Evolutionary conservation across 2,113 vertebrate genomes (phyloP).

Genomic region (Myxocyprinus asiaticus): DNA sequence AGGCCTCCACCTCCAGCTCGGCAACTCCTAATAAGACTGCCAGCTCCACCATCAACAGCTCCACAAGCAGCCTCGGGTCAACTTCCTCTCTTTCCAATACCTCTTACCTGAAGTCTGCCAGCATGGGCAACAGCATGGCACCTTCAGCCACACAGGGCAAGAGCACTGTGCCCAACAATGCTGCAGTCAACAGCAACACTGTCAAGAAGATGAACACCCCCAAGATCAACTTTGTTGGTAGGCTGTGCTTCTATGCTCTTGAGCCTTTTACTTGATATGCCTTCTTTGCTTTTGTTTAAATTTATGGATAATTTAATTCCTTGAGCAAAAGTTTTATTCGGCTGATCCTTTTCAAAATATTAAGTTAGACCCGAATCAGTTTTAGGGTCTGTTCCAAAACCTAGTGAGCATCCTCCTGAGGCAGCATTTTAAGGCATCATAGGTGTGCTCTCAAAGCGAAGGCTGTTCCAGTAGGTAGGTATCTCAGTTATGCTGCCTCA

Average conservation of each 20-base stretch:
- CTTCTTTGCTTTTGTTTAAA: no score
- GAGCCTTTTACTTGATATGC: neutral
- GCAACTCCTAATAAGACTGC: constrained; percentile 82
- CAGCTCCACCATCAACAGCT: constrained; percentile 77
- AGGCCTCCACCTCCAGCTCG: constrained; percentile 82
- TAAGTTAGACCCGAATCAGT: no score
- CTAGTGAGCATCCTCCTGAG: no score
- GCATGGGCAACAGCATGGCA: constrained; percentile 73
- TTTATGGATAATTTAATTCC: no score
- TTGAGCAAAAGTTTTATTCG: no score
- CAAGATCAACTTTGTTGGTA: constrained; percentile 98
- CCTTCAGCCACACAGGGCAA: constrained; percentile 70
- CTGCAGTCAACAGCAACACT: constrained; percentile 70
- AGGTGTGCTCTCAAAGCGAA: no score
- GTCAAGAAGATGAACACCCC: constrained; percentile 92
- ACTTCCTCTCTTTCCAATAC: constrained; percentile 68
- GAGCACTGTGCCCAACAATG: constrained; percentile 43
- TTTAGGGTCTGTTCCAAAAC: no score
- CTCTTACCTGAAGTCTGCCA: constrained; percentile 74
- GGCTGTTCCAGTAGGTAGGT: no score
- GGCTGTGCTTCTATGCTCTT: constrained; percentile 63
- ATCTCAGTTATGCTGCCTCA: no score
- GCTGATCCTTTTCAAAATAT: no score
- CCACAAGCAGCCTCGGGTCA: constrained; percentile 79
- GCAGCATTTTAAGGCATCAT: no score